These are phyloP conservation scores for Lathronympha strigana DNA, from an alignment of 2,888 invertebrate genomes.

Conservation along the genomic window DNA sequence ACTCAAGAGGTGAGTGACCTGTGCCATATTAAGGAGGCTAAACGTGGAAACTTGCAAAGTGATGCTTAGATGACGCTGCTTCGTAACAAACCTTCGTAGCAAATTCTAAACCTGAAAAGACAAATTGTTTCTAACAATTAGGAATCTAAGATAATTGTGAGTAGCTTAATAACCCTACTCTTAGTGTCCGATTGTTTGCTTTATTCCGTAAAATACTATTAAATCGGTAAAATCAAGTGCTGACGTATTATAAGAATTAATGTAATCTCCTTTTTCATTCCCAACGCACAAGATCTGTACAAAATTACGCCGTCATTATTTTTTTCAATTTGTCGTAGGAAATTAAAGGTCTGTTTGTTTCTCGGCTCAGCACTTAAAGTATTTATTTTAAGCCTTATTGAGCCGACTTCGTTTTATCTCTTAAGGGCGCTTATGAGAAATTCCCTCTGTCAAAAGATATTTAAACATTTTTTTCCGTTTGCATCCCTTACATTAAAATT, in stretches of 20 bases:
- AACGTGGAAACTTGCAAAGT: too few species aligned
- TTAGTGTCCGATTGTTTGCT: not conserved
- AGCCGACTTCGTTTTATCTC: conserved; percentile 46
- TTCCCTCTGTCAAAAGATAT: conserved; percentile 48
- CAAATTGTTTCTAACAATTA: too few species aligned
- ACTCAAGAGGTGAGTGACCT: conserved; percentile 69
- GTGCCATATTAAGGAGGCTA: conserved; percentile 42
- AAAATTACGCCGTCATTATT: conserved; percentile 43
- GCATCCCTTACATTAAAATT: conserved; percentile 40
- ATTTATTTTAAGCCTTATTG: conserved; percentile 63
- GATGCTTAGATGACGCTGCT: too few species aligned
- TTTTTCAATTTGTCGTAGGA: conserved; percentile 63
- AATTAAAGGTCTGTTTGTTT: conserved; percentile 64
- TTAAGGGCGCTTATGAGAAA: conserved; percentile 54
- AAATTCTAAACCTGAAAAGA: too few species aligned
- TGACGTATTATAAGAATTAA: conserved; percentile 33
- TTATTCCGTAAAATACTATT: not conserved
- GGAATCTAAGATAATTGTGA: too few species aligned
- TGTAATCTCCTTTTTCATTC: conserved; percentile 36
- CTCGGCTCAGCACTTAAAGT: conserved; percentile 58
- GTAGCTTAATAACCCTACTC: too few species aligned
- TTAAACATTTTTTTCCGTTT: conserved; percentile 47
- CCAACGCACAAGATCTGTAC: conserved; percentile 31
- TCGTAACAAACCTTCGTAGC: too few species aligned
- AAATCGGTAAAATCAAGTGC: conserved; percentile 25